Evolutionary conservation across 2,113 vertebrate species (phyloP).

Genomic region (Butastur rufipennis): DNA sequence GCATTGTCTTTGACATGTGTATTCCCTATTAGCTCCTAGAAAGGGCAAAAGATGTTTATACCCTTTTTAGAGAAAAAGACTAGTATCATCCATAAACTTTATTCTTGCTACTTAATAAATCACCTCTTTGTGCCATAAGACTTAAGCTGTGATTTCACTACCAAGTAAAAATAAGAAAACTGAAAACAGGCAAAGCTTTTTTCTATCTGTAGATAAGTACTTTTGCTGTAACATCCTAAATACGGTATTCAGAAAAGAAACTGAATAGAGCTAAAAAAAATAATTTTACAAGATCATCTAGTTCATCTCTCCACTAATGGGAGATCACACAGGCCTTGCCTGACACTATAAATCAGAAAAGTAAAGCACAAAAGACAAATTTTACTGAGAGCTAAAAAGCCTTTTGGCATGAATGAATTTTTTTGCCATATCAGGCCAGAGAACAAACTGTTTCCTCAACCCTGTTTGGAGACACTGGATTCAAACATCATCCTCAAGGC

Average conservation of each 20-base stretch:
- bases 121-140: background rate
- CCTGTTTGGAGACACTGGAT: background rate
- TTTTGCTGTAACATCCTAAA: background rate
- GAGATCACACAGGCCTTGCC: background rate
- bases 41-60: background rate
- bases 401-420: background rate
- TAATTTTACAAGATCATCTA: background rate
- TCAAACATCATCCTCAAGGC: background rate
- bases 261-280: background rate
- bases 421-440: background rate
- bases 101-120: background rate
- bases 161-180: background rate
- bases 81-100: background rate
- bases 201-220: background rate
- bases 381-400: background rate
- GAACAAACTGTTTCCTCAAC: background rate
- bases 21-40: background rate
- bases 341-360: background rate
- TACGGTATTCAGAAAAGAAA: background rate
- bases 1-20: background rate
- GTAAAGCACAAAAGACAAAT: background rate
- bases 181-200: background rate
- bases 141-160: background rate
- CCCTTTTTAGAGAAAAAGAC: background rate
- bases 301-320: background rate